Base-by-base conservation (phyloP, 2,113 vertebrate species). In the Anoplopoma fimbria region DNA sequence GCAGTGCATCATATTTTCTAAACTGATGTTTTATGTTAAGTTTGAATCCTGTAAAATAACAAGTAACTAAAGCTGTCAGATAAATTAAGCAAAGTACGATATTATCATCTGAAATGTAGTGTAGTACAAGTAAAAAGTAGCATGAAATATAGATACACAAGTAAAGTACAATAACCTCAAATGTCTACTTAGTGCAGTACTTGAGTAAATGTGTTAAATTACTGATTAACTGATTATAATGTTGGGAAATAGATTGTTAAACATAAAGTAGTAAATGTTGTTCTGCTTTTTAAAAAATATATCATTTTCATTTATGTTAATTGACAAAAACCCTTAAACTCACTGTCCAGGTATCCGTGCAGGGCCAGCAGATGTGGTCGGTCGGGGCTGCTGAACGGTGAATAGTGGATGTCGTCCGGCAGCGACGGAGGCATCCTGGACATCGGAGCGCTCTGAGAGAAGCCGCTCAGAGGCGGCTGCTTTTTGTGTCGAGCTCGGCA, bases 401-500 rank as follows among this genome's bases (percentile, higher is more conserved):
- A 96, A 82, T 97, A 98, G 95, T 97, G 96, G 21, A 97, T 94
- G 81, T 97, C 96, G 0, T 98, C 97, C 1, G 96, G 83, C 71
- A 97, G 95, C 34, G 97, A 96, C 2, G 96, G 96, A n/a, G 96
- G 95, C 92, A 97, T 94, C 83, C 96, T 95, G 86, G 96, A 93
- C 5, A 95, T 95, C 23, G 96, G 95, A 0, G 96, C 93, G 67
- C 95, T 96, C 49, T 96, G 96, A 0, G 96, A 95, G 1, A 96
- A 96, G 0, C 95, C 86, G 88, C 96, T 96, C 91, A 95, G 97
- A 7, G 96, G 96, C 1, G 97, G 97, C 93, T 97, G 97, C 95
- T 98, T 99, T 98, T 99, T 99, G 96, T 99, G 97, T 77, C 97
- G 96, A 0, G 98, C 97, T 84, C 97, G 93, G 94, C 97, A 99